phyloP scores from a whole-genome alignment of 2,888 invertebrate genomes.

The Rhagonycha lutea region DNA sequence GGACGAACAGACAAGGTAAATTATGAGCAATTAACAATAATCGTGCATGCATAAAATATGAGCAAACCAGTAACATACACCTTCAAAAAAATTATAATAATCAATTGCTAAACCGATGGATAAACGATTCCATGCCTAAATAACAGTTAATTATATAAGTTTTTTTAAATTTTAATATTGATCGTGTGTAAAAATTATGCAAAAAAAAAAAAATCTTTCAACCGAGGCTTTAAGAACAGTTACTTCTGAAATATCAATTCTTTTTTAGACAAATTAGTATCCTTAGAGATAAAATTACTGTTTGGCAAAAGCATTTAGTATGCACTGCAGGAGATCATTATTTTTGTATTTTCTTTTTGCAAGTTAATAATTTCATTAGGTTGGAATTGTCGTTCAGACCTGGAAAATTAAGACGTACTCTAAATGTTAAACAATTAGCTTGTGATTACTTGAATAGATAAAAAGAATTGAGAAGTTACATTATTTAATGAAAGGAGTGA shows the following conservation, averaged over 20 bases:
- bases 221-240: background rate
- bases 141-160: background rate
- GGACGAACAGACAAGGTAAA: background rate
- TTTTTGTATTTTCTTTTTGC: background rate
- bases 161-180: background rate
- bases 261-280: background rate
- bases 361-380: background rate
- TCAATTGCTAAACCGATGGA: background rate
- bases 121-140: background rate
- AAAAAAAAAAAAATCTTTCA: background rate
- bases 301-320: background rate
- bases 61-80: background rate
- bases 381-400: background rate
- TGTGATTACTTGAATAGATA: background rate
- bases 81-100: background rate
- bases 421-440: background rate
- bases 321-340: background rate
- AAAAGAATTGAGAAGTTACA: background rate
- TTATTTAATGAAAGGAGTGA: background rate
- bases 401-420: background rate
- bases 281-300: background rate
- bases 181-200: background rate
- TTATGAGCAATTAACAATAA: background rate
- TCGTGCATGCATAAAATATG: background rate
- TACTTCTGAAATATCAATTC: background rate